Evolutionary conservation across 2,888 invertebrate genomes (phyloP).

Genomic region (Eubasilissa splendida): DNA sequence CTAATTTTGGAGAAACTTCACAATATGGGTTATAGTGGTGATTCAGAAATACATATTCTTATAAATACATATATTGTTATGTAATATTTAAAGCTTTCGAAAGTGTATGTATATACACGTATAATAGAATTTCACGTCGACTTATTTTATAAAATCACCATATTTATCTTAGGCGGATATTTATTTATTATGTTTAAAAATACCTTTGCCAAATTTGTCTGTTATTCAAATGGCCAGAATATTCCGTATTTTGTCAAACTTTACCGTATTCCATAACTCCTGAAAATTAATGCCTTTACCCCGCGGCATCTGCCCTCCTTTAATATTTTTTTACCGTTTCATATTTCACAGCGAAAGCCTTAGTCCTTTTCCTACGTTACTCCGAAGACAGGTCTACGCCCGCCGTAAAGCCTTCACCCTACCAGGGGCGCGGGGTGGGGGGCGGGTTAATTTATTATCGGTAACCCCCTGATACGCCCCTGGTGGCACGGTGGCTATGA

Average conservation of each 20-base stretch:
- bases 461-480: constrained; percentile 22
- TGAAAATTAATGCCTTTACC: constrained; percentile 15
- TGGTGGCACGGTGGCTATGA: constrained; percentile 43
- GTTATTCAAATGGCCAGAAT: constrained; percentile 2
- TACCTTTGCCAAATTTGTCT: constrained; percentile 4
- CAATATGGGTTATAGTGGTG: too few species aligned
- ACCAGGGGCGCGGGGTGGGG: constrained; percentile 1
- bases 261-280: constrained; percentile 8
- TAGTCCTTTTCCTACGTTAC: constrained; percentile 48
- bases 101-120: too few species aligned
- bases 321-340: constrained; percentile 46
- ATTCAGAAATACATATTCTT: too few species aligned
- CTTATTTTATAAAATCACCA: background rate
- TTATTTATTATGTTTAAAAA: background rate
- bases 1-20: too few species aligned
- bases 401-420: constrained; percentile 41
- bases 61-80: too few species aligned
- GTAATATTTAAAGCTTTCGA: too few species aligned
- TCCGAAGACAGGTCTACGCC: constrained; percentile 54
- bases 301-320: constrained; percentile 26
- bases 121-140: too few species aligned
- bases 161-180: background rate
- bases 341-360: constrained; percentile 50
- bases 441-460: constrained; percentile 6
- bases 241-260: constrained; percentile 17